Conservation (phyloP, 2,113 vertebrate species). For the Charina bottae region DNA sequence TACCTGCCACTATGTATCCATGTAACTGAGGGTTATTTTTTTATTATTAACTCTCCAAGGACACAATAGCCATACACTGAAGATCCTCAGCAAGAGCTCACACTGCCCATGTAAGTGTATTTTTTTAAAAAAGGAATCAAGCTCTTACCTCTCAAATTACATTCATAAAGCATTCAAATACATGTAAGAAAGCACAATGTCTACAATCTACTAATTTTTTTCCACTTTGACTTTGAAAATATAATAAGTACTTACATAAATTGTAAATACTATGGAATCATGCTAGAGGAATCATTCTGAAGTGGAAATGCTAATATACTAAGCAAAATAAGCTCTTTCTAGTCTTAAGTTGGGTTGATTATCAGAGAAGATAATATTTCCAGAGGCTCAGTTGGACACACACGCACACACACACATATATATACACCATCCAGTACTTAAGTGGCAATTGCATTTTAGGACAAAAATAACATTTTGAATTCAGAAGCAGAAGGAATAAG, state of each 20-base stretch:
- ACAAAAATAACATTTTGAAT: slow-evolving; percentile 40
- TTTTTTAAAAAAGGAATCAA: slow-evolving; percentile 65
- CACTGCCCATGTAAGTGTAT: slow-evolving; percentile 69
- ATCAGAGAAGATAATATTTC: slow-evolving; percentile 71
- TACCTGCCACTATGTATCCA: slow-evolving; percentile 16
- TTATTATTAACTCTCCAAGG: slow-evolving; percentile 65
- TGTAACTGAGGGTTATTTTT: slow-evolving; percentile 64
- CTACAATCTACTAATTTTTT: slow-evolving; percentile 79
- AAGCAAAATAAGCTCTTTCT: slow-evolving; percentile 74
- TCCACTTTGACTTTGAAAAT: slow-evolving; percentile 79
- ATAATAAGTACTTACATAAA: slow-evolving; percentile 77
- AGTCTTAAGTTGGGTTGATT: slow-evolving; percentile 68
- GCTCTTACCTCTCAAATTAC: slow-evolving; percentile 77
- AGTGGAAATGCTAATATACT: slow-evolving; percentile 73
- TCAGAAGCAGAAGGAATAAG: slow-evolving; percentile 12
- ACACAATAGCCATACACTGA: slow-evolving; percentile 67
- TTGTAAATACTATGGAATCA: slow-evolving; percentile 77
- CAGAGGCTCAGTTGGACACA: slow-evolving; percentile 46
- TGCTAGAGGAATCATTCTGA: slow-evolving; percentile 75
- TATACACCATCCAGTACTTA: slow-evolving; percentile 49
- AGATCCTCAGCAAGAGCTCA: slow-evolving; percentile 69
- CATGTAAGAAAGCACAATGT: slow-evolving; percentile 69
- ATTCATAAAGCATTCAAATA: slow-evolving; percentile 72
- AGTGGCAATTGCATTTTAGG: slow-evolving; percentile 35
- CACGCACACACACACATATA: background rate